Base-by-base conservation (phyloP, 1,140 invertebrate species). In the Bombus turneri region DNA sequence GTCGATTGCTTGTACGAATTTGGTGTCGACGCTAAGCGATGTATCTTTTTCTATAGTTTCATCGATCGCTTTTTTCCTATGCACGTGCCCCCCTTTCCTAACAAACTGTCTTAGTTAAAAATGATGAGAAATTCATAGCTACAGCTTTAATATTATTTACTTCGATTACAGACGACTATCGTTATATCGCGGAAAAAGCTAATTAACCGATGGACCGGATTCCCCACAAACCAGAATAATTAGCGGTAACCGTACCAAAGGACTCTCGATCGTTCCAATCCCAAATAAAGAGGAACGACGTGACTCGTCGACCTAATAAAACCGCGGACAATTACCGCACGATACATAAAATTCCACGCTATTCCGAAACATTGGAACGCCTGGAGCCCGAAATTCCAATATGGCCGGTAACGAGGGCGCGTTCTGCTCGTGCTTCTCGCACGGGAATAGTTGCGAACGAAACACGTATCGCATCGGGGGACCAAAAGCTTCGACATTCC, bases 401-500 rank as follows among this genome's bases (percentile, higher is more conserved):
- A 37, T 22, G 69, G n/a, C n/a, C 73, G 37, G 53, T 41, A 75
- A 75, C 72, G 59, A 34, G 72, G 31, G 47, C 69, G 69, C 25
- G 57, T 41, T 15, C 59, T 78, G 59, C 18, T 39, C 57, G 69
- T 69, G 74, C 73, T 75, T 83, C 87, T 64, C 75, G 82, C 78
- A 22, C 76, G 72, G 62, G 39, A 43, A 69, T 62, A 73, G 83
- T 66, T 41, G 87, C 87, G 31, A 78, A 53, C 77, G 78, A 84
- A 72, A 89, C 88, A 86, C 84, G 87, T 83, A 66, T 89, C 87
- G 71, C 84, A 62, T 83, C 76, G 80, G 62, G 83, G 75, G 22
- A 57, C 34, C 34, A 39, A 69, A 15, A 71, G 66, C 57, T 18
- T n/a, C 88, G 72, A 77, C 88, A 89, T 89, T 89, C 88, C 88